Conservation (phyloP, 2,797 vertebrate genomes). For the Rhinoraja longicauda region DNA sequence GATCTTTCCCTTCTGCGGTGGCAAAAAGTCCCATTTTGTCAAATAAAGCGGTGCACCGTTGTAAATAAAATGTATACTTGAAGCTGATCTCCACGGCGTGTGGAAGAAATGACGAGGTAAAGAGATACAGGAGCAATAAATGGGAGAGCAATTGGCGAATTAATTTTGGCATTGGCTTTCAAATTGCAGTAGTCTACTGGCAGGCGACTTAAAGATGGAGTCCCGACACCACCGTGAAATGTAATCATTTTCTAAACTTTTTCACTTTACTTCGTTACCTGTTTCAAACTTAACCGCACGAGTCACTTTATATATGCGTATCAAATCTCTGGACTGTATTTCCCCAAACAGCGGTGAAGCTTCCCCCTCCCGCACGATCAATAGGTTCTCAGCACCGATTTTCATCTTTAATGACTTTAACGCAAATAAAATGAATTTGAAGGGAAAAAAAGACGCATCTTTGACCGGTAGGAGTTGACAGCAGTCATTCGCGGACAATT, state of each 20-base stretch:
- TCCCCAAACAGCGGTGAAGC: background rate
- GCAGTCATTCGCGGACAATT: background rate
- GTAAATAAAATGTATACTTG: background rate
- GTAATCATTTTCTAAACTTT: background rate
- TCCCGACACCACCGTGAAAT: background rate
- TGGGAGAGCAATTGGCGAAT: background rate
- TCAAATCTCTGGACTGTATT: background rate
- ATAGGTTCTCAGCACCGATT: background rate
- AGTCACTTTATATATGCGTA: background rate
- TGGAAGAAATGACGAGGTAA: background rate
- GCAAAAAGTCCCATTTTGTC: background rate
- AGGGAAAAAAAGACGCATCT: no score
- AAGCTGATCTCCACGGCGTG: background rate
- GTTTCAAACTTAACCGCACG: background rate
- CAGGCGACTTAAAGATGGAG: background rate
- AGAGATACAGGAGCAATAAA: background rate
- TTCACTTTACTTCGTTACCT: background rate
- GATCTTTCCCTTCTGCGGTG: no score
- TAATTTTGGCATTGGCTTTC: constrained; percentile 23
- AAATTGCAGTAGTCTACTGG: constrained; percentile 30
- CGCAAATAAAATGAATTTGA: no score
- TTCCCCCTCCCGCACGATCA: background rate
- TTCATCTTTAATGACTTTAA: background rate
- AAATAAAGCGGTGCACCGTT: background rate
- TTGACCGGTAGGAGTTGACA: background rate